phyloP scores from a whole-genome alignment of 2,113 vertebrate species.

The Isurus oxyrinchus region DNA sequence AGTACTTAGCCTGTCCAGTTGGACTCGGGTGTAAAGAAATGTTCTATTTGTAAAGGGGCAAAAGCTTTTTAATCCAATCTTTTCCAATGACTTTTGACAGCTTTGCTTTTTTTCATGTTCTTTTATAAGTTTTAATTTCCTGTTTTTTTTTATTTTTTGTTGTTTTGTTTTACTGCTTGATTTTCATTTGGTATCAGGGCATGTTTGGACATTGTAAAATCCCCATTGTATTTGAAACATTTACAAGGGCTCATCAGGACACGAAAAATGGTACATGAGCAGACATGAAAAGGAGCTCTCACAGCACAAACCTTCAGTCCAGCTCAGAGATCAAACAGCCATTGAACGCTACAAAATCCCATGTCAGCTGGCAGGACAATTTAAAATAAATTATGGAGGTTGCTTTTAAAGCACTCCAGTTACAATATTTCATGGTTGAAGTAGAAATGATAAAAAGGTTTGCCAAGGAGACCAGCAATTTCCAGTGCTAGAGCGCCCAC shows the following conservation, averaged over 20 bases:
- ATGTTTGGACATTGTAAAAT: not conserved
- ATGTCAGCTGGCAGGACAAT: not conserved
- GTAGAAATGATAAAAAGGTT: not conserved
- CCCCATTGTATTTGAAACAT: not conserved
- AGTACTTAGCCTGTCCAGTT: not conserved
- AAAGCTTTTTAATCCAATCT: not conserved
- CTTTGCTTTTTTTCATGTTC: not conserved
- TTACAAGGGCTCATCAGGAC: not conserved
- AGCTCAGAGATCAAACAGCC: not conserved
- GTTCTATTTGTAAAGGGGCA: not conserved
- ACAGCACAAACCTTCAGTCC: not conserved
- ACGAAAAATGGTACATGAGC: not conserved
- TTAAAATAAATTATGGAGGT: not conserved
- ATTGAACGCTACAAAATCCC: not conserved
- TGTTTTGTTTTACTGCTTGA: not conserved
- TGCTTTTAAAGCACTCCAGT: not conserved
- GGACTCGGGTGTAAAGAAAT: not conserved
- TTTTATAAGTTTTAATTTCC: not conserved
- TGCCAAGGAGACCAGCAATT: not conserved
- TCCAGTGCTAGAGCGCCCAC: not conserved
- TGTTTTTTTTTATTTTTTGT: not conserved
- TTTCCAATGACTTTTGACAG: not conserved
- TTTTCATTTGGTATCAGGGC: not conserved
- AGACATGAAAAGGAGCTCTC: not conserved
- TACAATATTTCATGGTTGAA: not conserved